phyloP scores from a whole-genome alignment of 92 coral and sea anemone genomes.

The Umimayanthus kanabou region DNA sequence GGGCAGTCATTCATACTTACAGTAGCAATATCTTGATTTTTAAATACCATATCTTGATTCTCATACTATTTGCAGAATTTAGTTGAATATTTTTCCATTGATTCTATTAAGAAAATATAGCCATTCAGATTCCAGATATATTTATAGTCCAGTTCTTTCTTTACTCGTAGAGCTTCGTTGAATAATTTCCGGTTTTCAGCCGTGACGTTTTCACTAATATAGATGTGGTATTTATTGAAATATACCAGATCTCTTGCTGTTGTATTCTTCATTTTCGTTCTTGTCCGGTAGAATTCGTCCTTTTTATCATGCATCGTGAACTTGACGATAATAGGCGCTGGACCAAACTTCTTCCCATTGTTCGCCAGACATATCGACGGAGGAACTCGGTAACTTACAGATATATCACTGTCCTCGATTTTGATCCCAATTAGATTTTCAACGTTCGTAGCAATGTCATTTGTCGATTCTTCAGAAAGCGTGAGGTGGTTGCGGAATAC shows the following conservation, averaged over 20 bases:
- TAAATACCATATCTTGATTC: neutral
- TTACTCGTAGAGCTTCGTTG: constrained; percentile 45
- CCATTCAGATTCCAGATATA: constrained; percentile 41
- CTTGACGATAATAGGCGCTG: constrained; percentile 48
- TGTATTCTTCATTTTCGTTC: constrained; percentile 42
- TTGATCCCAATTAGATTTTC: constrained; percentile 31
- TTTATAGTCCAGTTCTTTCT: constrained; percentile 49
- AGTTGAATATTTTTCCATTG: neutral
- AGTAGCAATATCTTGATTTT: neutral
- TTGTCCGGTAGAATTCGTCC: constrained; percentile 47
- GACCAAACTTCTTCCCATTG: neutral
- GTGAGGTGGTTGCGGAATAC: constrained; percentile 24
- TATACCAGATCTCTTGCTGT: constrained; percentile 43
- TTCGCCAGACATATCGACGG: neutral
- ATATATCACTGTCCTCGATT: constrained; percentile 43
- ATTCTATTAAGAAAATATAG: neutral
- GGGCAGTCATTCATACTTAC: neutral
- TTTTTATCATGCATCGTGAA: constrained; percentile 47
- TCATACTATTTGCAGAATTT: neutral
- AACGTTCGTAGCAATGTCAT: constrained; percentile 34
- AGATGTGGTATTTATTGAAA: constrained; percentile 19
- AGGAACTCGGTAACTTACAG: constrained; percentile 41
- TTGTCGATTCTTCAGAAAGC: constrained; percentile 33
- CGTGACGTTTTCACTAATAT: constrained; percentile 52
- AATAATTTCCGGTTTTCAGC: constrained; percentile 48